Evolutionary conservation across 1,140 invertebrate species (phyloP).

Genomic region (Drosophila erecta): DNA sequence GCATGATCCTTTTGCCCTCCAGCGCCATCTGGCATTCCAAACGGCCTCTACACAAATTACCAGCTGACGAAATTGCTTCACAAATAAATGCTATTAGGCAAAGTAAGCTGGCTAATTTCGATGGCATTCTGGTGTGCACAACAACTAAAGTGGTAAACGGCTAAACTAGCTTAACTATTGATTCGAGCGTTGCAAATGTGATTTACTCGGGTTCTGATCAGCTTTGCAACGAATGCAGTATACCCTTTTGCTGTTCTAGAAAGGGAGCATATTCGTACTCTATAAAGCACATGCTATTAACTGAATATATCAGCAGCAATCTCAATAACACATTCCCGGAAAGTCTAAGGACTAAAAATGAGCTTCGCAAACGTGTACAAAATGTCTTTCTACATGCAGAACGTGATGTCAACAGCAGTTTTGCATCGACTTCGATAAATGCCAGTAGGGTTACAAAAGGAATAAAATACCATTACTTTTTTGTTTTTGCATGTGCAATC

Average conservation of each 20-base stretch:
- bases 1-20: conserved; percentile 2
- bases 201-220: too few species aligned
- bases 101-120: neutral
- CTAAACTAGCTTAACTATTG: too few species aligned
- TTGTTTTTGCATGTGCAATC: conserved; percentile 73
- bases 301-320: neutral
- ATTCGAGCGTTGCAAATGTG: too few species aligned
- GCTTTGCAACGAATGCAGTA: too few species aligned
- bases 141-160: neutral
- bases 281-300: too few species aligned
- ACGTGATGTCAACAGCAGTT: conserved; percentile 80
- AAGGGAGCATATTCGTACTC: too few species aligned
- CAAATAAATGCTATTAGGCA: neutral
- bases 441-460: conserved; percentile 21
- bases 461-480: conserved; percentile 34
- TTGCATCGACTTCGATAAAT: conserved; percentile 62
- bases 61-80: too few species aligned
- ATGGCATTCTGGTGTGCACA: too few species aligned
- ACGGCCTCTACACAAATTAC: neutral
- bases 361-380: conserved; percentile 57
- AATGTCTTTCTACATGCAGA: conserved; percentile 62
- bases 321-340: conserved; percentile 12
- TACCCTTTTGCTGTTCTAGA: too few species aligned
- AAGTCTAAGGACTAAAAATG: conserved; percentile 9
- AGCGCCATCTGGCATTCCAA: conserved; percentile 3